Percentiles rank a stretch among this genome's conserved stretches.
Conservation (phyloP, 2,113 vertebrate genomes). For the Myrmophylax atrothorax region DNA sequence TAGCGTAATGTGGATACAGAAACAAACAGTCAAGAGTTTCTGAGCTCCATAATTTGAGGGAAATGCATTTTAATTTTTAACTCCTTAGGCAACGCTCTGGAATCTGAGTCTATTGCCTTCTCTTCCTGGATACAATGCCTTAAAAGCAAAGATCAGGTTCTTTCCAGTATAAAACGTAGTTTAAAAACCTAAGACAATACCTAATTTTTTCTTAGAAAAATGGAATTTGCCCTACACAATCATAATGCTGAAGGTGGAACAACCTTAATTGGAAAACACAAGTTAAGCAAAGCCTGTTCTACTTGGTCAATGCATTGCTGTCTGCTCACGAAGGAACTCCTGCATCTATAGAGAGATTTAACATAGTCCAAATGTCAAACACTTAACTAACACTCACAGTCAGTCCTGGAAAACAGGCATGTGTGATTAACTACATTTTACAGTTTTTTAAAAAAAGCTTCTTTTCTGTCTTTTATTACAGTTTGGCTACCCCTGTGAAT, state of each 20-base stretch:
- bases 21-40: neutral
- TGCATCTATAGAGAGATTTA: neutral
- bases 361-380: neutral
- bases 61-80: neutral
- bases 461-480: neutral
- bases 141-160: neutral
- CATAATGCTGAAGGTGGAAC: neutral
- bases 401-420: neutral
- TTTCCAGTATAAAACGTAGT: neutral
- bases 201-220: neutral
- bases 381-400: neutral
- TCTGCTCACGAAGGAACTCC: neutral
- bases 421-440: neutral
- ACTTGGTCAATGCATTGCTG: neutral
- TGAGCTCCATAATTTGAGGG: neutral
- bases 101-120: neutral
- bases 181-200: neutral
- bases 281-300: neutral
- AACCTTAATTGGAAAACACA: neutral
- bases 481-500: neutral
- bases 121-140: neutral
- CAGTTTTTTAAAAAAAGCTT: neutral
- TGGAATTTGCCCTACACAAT: neutral
- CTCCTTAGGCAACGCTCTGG: neutral
- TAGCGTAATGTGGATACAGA: neutral